Conservation (phyloP, 2,113 vertebrate species). For the Gracilinanus agilis region DNA sequence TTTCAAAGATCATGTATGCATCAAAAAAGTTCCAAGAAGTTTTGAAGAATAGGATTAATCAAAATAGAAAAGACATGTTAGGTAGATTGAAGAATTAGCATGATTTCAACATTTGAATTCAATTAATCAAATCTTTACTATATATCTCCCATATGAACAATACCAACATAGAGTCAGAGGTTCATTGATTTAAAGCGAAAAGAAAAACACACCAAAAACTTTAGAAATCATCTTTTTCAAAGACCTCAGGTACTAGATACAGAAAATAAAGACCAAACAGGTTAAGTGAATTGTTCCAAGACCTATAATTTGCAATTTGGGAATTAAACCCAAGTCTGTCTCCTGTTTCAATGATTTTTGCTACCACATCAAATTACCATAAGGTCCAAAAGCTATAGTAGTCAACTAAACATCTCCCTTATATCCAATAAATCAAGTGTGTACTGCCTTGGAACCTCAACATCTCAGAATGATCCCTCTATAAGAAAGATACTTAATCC, state of each 20-base stretch:
- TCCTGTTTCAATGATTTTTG: no score
- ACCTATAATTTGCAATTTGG: no score
- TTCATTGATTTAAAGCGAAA: neutral
- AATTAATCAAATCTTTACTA: neutral
- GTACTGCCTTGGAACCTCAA: no score
- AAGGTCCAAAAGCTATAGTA: no score
- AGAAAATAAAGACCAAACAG: neutral
- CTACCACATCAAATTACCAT: no score
- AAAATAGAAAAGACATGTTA: neutral
- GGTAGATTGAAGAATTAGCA: neutral
- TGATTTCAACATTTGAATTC: neutral
- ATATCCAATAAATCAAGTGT: no score
- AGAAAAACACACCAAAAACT: neutral
- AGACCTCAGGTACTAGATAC: neutral
- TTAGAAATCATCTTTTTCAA: neutral
- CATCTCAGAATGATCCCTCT: neutral
- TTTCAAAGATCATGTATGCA: neutral
- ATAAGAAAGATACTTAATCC: neutral
- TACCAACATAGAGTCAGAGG: neutral
- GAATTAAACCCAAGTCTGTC: no score
- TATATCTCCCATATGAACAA: neutral
- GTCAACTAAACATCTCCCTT: no score
- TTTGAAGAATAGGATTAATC: neutral
- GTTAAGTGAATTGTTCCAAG: neutral
- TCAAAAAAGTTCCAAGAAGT: neutral